A percentile compares a stretch with the other conserved stretches of the same genome.
phyloP scores from a whole-genome alignment of 2,888 invertebrate species.

The Euplexia lucipara region DNA sequence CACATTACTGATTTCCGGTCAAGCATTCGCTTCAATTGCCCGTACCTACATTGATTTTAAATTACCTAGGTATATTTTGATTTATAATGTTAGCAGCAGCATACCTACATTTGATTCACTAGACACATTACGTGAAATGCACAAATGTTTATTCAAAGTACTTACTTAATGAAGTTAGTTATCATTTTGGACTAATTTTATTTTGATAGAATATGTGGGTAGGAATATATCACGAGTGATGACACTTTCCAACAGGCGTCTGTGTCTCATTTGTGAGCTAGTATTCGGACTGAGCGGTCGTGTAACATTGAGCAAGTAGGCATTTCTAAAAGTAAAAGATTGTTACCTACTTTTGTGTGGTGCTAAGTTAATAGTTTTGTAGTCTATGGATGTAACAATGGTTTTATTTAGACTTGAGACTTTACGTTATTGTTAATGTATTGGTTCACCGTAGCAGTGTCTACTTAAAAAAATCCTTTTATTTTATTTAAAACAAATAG shows the following conservation, averaged over 20 bases:
- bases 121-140: neutral
- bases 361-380: no score
- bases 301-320: neutral
- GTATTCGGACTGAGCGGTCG: neutral
- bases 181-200: neutral
- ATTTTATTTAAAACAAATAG: no score
- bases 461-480: no score
- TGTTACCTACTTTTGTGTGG: no score
- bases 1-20: constrained; percentile 24
- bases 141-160: constrained; percentile 11
- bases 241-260: neutral
- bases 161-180: no score
- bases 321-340: no score
- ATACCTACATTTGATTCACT: constrained; percentile 4
- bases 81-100: constrained; percentile 13
- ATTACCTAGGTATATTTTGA: constrained; percentile 31
- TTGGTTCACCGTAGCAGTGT: no score
- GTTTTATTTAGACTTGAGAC: no score
- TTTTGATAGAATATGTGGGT: neutral
- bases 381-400: no score
- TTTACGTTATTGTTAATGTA: no score
- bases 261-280: neutral
- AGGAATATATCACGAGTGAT: neutral
- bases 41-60: constrained; percentile 18
- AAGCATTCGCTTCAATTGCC: constrained; percentile 16